Percentiles rank a stretch among this genome's conserved stretches.
Conservation (phyloP, 2,888 invertebrate species). For the Lucinisca nassula region DNA sequence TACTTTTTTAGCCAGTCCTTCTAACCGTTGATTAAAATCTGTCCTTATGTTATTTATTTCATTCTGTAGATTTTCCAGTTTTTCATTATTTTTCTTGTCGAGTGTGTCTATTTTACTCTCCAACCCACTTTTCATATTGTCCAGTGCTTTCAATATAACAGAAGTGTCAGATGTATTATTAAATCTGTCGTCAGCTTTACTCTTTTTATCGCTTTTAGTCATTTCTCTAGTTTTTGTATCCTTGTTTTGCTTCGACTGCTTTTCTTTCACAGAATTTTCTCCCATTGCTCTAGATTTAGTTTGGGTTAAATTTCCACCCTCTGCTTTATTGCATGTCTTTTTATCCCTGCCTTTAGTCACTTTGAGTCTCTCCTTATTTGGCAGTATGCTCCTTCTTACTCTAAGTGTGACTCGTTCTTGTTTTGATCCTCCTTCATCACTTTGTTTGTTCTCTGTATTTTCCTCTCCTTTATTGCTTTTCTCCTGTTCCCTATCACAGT, state of each 20-base stretch:
- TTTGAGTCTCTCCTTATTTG: background rate
- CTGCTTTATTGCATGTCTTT: background rate
- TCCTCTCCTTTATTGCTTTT: background rate
- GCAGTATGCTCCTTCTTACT: background rate
- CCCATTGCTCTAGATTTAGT: too few species aligned
- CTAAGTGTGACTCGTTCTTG: too few species aligned
- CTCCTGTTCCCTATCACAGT: background rate
- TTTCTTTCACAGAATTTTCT: too few species aligned
- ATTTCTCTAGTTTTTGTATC: background rate
- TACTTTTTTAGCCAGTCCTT: background rate
- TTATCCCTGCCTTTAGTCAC: background rate
- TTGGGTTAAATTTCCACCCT: background rate
- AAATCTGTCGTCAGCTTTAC: too few species aligned
- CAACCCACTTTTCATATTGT: background rate
- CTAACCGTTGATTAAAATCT: background rate
- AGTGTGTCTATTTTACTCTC: background rate
- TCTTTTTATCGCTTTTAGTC: background rate
- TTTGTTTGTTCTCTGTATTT: too few species aligned
- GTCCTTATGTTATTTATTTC: background rate
- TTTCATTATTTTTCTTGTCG: background rate
- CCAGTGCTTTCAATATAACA: background rate
- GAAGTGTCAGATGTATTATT: background rate
- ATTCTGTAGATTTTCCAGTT: background rate
- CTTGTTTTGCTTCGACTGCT: too few species aligned
- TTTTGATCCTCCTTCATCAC: too few species aligned